Base-by-base conservation (phyloP, 2,113 vertebrate species). In the Eptatretus burgeri region DNA sequence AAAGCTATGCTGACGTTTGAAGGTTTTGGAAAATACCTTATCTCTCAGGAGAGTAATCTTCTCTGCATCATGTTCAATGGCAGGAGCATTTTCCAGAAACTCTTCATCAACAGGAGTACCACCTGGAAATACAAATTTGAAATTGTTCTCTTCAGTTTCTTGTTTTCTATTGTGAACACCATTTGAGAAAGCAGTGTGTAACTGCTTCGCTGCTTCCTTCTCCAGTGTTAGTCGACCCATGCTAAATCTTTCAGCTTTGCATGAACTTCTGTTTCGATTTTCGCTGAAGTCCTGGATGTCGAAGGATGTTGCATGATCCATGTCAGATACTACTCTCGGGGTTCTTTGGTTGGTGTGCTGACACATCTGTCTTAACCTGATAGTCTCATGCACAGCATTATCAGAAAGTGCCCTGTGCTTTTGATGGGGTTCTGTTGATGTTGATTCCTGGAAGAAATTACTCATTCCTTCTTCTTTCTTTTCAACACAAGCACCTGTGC, bases 151-250 rank as follows among this genome's bases (percentile, higher is more conserved):
- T 66, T 98, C 89, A 70, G 93, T 79, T 63, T 85, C 66, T 64
- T 82, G 74, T 68, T 93, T 96, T 76, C 93, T 98, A 69, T 86
- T 85, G 68, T 98, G 94, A 67, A 85, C 79, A 95, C 87, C 73
- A 93, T 93, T 71, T 96, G 89, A 70, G 93, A 96, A 96, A 94
- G 80, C 52, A 86, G 84, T 18, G 85, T 80, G 84, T 1, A 98
- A 77, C 71, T 96, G 89, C 68, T 98, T 98, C 68, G 93, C 93
- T 66, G 89, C 93, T 67, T 98, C 88, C 65, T 98, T 98, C 75
- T 98, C 93, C 66, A 98, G 80, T 53, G 93, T 98, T 16, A 98
- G 83, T 63, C 93, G 78, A 67, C 93, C 79, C 64, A 98, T 96
- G 71, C 88, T 98, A 14, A 95, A 98, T 71, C 93, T 98, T 65